A percentile compares a stretch with the other conserved stretches of the same genome.
These are phyloP conservation scores for Mirza zaza DNA, from an alignment of 2,113 vertebrate genomes.

Conservation along the genomic window DNA sequence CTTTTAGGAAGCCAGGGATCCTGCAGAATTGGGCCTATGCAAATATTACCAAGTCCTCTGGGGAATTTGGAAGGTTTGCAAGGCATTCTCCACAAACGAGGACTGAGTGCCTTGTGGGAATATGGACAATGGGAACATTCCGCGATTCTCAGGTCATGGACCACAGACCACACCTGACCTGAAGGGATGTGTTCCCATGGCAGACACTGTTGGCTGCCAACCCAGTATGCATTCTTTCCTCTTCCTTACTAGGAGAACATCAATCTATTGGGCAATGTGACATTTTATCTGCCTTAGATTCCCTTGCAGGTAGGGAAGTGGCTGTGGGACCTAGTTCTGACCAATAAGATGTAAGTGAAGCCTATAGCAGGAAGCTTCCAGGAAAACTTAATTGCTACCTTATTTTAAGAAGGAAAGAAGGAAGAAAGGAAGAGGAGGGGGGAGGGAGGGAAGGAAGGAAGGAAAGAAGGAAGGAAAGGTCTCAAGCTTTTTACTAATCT, in stretches of 20 bases:
- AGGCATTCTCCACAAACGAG: neutral
- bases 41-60: neutral
- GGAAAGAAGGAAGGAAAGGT: no score
- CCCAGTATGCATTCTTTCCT: neutral
- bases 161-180: neutral
- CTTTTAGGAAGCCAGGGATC: neutral
- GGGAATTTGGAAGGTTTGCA: neutral
- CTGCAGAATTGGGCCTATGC: neutral
- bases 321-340: neutral
- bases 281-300: neutral
- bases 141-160: neutral
- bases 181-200: neutral
- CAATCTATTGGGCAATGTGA: no score
- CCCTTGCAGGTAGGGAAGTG: neutral
- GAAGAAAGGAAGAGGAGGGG: no score
- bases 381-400: neutral
- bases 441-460: accelerated
- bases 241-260: neutral
- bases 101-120: neutral
- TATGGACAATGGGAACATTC: neutral
- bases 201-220: neutral
- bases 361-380: neutral
- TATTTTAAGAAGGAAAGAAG: neutral
- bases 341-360: neutral
- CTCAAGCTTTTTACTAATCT: neutral